Evolutionary conservation across 2,797 vertebrate genomes (phyloP), one percentile per base, ranked within the genome.

Genomic region (Emydoidea blandingii): DNA sequence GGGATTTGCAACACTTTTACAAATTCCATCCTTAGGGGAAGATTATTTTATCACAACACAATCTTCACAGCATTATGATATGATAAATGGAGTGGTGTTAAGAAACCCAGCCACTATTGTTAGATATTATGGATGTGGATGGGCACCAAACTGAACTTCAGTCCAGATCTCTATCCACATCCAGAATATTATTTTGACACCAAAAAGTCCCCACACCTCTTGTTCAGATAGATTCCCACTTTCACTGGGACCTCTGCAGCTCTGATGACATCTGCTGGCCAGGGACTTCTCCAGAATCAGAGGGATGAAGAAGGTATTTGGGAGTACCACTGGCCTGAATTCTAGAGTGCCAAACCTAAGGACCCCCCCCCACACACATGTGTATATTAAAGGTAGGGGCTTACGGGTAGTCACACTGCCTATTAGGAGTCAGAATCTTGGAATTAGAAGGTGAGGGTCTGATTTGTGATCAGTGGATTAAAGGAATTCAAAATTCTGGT

Each of bases 381-480:
- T 54, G 7, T 5, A 49, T 1, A 16, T 5, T 34, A 14, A 57
- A 81, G 93, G n/a, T 0, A 65, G 5, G 27, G 62, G 31, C 16
- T n/a, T 65, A 65, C 5, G 6, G 31, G 29, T n/a, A 65, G 31
- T n/a, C 59, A 62, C 15, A 31, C 62, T 89, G 68, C 2, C 79
- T 79, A 68, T 21, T 78, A 62, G 41, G 79, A 47, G 12, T 56
- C 62, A 88, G 37, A 76, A 90, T 54, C 74, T 68, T 37, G 68
- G 6, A 81, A 6, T 1, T 11, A 81, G 81, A 18, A 56, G 34
- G 54, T 81, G 41, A 89, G 19, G 12, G 72, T 3, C 9, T 54
- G 5, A 81, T 78, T 90, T 31, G 81, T 96, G 91, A 91, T 5
- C 72, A n/a, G 82, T 3, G 80, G 65, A 54, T 54, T 12, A 91